These are phyloP conservation scores for Eumaeus atala DNA, from an alignment of 1,140 invertebrate species.

Conservation along the genomic window DNA sequence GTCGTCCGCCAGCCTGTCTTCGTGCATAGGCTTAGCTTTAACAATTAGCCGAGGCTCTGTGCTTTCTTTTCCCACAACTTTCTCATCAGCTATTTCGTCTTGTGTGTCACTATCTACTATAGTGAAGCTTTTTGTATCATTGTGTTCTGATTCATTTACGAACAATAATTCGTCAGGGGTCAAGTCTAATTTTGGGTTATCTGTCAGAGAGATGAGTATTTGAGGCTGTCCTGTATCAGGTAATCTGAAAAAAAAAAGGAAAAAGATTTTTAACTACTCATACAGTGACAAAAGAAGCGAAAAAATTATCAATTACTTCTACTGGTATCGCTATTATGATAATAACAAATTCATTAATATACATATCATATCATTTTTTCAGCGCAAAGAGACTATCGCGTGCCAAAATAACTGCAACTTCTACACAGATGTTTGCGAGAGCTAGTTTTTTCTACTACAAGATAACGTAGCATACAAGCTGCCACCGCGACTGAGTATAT, in stretches of 20 bases:
- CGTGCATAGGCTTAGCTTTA: conserved; percentile 57
- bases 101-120: conserved; percentile 39
- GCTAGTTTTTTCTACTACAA: too few species aligned
- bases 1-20: conserved; percentile 49
- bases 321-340: too few species aligned
- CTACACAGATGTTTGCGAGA: too few species aligned
- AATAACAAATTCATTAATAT: too few species aligned
- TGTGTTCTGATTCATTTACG: conserved; percentile 64
- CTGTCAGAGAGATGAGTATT: conserved; percentile 78
- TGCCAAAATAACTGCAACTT: too few species aligned
- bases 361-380: too few species aligned
- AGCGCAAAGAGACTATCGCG: too few species aligned
- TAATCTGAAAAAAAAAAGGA: conserved; percentile 73
- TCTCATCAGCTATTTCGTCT: conserved; percentile 32
- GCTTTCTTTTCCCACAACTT: conserved; percentile 39
- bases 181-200: conserved; percentile 77
- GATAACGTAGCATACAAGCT: too few species aligned
- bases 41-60: conserved; percentile 51
- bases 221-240: conserved; percentile 78
- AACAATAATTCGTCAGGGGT: conserved; percentile 57
- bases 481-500: too few species aligned
- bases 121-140: conserved; percentile 55
- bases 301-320: too few species aligned
- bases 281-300: background rate
- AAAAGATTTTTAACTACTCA: too few species aligned